Conservation (phyloP, 2,797 vertebrate species). For the Sorex maritimensis region DNA sequence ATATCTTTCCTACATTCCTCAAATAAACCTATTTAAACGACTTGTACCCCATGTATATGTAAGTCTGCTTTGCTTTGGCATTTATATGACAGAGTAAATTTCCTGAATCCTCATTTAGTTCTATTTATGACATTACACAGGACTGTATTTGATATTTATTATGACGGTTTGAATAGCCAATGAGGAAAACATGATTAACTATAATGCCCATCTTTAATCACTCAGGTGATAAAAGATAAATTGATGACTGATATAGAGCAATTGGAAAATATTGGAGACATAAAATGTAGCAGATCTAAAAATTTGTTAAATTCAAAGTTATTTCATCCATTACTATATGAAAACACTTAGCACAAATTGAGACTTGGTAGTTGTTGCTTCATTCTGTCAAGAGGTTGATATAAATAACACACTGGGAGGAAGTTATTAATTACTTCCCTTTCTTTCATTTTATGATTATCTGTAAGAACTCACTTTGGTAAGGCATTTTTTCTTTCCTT, state of each 20-base stretch:
- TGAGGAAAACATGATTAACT: conserved; percentile 49
- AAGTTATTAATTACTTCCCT: conserved; percentile 85
- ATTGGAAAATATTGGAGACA: conserved; percentile 64
- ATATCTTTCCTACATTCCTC: not conserved
- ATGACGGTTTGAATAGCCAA: conserved; percentile 43
- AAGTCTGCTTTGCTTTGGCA: conserved; percentile 10
- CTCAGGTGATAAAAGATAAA: conserved; percentile 63
- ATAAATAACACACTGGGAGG: conserved; percentile 77
- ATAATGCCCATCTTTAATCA: conserved; percentile 62
- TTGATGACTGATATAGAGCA: conserved; percentile 51
- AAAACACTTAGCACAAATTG: conserved; percentile 82
- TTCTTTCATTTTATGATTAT: conserved; percentile 80
- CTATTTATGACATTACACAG: conserved; percentile 39
- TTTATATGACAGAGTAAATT: conserved; percentile 35
- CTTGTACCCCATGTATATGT: not conserved
- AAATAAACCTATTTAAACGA: not conserved
- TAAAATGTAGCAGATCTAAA: conserved; percentile 67
- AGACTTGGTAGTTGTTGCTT: conserved; percentile 76
- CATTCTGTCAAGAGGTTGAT: conserved; percentile 81
- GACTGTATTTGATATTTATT: conserved; percentile 62
- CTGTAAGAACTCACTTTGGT: conserved; percentile 81
- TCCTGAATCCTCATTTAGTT: conserved; percentile 13
- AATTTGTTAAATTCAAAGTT: conserved; percentile 66
- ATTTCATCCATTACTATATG: conserved; percentile 63
- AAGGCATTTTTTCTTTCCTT: conserved; percentile 84